Conservation (phyloP, 2,888 invertebrate species). For the Acronicta aceris region DNA sequence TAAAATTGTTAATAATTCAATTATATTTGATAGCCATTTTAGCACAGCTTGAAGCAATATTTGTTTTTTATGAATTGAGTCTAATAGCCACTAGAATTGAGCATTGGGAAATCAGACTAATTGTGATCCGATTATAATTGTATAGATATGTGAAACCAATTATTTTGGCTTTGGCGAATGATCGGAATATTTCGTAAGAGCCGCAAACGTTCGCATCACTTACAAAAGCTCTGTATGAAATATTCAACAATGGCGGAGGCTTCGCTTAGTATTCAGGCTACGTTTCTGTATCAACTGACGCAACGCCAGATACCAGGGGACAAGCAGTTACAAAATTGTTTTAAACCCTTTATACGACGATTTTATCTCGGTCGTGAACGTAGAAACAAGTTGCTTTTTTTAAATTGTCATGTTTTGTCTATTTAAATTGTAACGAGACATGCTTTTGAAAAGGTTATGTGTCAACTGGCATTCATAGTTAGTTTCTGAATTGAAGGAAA, state of each 20-base stretch:
- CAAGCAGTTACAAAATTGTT: conserved; percentile 52
- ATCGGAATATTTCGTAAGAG: conserved; percentile 44
- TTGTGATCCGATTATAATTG: conserved; percentile 23
- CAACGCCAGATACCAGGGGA: conserved; percentile 69
- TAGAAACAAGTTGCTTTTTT: conserved; percentile 49
- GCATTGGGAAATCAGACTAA: conserved; percentile 18
- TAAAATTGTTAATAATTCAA: conserved; percentile 43
- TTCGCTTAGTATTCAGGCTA: conserved; percentile 80
- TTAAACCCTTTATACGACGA: conserved; percentile 52
- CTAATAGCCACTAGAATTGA: conserved; percentile 53
- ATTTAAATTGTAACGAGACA: conserved; percentile 47
- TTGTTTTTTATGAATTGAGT: conserved; percentile 50
- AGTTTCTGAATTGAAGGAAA: conserved; percentile 45
- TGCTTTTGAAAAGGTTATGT: conserved; percentile 26
- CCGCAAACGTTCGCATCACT: conserved; percentile 55
- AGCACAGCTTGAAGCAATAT: conserved; percentile 37
- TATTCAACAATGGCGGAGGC: conserved; percentile 73
- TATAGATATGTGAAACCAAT: conserved; percentile 35
- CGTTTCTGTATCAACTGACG: conserved; percentile 71
- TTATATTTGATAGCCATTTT: conserved; percentile 42
- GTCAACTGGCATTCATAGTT: conserved; percentile 40
- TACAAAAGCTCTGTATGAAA: conserved; percentile 69
- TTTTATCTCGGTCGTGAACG: conserved; percentile 55
- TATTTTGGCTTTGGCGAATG: conserved; percentile 36
- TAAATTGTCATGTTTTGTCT: conserved; percentile 43